Evolutionary conservation across 1,140 invertebrate species (phyloP), one percentile per base, ranked within the genome.

Genomic region (Sarcophaga peregrina): DNA sequence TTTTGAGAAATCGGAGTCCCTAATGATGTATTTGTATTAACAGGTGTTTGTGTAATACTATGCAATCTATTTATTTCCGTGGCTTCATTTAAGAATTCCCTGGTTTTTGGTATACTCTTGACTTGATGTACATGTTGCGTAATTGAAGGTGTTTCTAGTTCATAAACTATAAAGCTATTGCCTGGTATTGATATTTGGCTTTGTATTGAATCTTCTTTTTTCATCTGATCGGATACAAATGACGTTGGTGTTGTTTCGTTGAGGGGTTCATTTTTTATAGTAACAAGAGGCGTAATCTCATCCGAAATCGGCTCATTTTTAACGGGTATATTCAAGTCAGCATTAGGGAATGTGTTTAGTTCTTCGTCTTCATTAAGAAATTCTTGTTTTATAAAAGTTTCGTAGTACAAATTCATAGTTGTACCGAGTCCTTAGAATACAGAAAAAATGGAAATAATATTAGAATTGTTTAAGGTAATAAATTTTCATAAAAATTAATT

Each of bases 131-230:
- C 25, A 37, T 20, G 7, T 68, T n/a, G 62, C 7, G 62, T 68
- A 20, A 20, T 25, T 20, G 62, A 6, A 13, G 54, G 54, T 68
- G 62, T 68, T 68, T 68, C 62, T 8, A 68, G 20, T 68, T 68
- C 62, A 68, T 68, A 68, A n/a, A 68, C 20, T 68, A 68, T 68
- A 68, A 68, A 68, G 20, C 62, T 68, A 25, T 68, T 7, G 17
- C 7, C 62, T 7, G 62, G 10, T 68, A 10, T 8, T 25, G 62
- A 10, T 68, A n/a, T 17, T n/a, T 17, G n/a, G 17, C 15, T 62
- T 62, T 62, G 15, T 17, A 68, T 0, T 25, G 6, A n/a, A 68
- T 68, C 20, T 68, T 68, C 62, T 1, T n/a, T 20, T 68, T 68
- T 68, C 10, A 68, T 10, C 4, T 37, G n/a, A n/a, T n/a, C 4